A percentile compares a stretch with the other conserved stretches of the same genome.
Evolutionary conservation across 2,888 invertebrate species (phyloP).

Genomic region (Drosophila kambysellisi): DNA sequence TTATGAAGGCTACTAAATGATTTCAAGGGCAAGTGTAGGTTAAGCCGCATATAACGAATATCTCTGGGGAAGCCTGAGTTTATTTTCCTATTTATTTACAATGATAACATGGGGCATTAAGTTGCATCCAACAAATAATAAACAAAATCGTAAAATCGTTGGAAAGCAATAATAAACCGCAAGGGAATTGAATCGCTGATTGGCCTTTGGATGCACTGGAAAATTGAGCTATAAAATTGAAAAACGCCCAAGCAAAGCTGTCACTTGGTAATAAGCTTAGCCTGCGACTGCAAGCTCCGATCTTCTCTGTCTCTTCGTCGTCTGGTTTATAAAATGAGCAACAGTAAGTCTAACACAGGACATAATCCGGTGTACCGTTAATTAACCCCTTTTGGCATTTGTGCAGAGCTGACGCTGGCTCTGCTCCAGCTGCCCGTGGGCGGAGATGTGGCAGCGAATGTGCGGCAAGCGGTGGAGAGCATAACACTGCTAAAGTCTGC

Average conservation of each 20-base stretch:
- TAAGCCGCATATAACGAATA: neutral
- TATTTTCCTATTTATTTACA: neutral
- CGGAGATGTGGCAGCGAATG: constrained; percentile 65
- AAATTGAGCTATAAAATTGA: constrained; percentile 47
- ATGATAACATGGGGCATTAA: constrained; percentile 6
- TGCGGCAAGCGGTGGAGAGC: constrained; percentile 69
- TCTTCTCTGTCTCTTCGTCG: neutral
- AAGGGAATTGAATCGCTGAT: constrained; percentile 27
- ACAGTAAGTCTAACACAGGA: constrained; percentile 38
- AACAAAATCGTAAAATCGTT: constrained; percentile 4
- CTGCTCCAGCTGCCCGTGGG: constrained; percentile 77
- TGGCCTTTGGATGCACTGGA: constrained; percentile 24
- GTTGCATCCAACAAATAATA: constrained; percentile 3
- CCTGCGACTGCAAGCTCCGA: neutral
- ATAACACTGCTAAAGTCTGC: constrained; percentile 70
- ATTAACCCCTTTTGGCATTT: constrained; percentile 34
- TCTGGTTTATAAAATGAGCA: constrained; percentile 27
- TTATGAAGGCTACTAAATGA: neutral
- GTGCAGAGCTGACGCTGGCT: constrained; percentile 74
- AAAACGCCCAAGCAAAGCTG: neutral
- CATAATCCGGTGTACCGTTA: constrained; percentile 35
- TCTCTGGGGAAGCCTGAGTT: neutral
- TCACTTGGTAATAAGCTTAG: constrained; percentile 26
- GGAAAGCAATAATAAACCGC: constrained; percentile 15
- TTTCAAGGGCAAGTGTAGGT: neutral